Evolutionary conservation across 2,888 invertebrate species (phyloP), one percentile per base, ranked within the genome.

Genomic region (Zygaena filipendulae): DNA sequence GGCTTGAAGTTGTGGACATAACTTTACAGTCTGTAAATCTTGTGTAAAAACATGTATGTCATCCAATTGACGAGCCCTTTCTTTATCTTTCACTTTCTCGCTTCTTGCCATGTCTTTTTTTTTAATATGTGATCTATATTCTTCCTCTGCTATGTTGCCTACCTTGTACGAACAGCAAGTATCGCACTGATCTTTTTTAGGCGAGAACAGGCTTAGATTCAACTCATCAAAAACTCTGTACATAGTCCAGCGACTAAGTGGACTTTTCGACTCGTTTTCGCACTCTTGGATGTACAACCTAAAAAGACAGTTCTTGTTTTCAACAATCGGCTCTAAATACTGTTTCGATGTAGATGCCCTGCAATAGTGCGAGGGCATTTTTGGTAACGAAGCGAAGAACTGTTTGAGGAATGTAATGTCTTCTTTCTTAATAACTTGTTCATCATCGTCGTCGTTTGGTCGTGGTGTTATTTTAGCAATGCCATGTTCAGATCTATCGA

Each of bases 351-450:
- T 30, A 16, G 30, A 23, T 23, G 27, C 20, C 25, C 34, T 27
- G 29, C 43, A 41, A 29, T 43, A 43, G 26, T 43, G 43, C 5
- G 40, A 43, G 9, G 38, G 38, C 19, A 40, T 22, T 33, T 43
- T 40, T 5, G 32, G 34, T 18, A 43, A 24, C 7, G 23, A 16
- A 16, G 16, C 16, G 7, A 16, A 16, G 7, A 16, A 16, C 16
- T 16, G 16, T 16, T 16, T 16, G 7, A 4, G 16, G 7, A 16
- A 16, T 6, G 16, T 7, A 4, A 16, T 16, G 16, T 16, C 16
- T 6, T 16, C 16, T 16, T 16, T 16, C 16, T 16, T 16, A 7
- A 16, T 16, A 16, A 16, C 7, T 6, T 7, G 4, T 16, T 6
- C 7, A 6, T 16, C 16, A 16, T 16, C 7, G 7, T 6, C 16